Conservation (phyloP, 2,113 vertebrate species). For the Eretmochelys imbricata region DNA sequence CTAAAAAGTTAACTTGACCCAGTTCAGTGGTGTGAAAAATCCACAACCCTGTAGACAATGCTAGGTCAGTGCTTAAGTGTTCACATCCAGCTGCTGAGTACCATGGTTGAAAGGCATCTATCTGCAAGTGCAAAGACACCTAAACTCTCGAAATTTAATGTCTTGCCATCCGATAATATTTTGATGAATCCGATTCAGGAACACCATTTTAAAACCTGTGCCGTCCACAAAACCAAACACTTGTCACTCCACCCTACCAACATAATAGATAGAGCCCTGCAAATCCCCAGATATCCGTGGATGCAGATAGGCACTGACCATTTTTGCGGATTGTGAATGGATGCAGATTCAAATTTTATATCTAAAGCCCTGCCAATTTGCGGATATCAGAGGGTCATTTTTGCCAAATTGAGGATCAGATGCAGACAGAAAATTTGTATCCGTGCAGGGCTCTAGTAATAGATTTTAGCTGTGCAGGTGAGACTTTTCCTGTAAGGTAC, state of each 20-base stretch:
- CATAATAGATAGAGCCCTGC: background rate
- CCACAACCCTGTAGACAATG: background rate
- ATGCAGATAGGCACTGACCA: too few relatives aligned
- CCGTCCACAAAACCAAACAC: background rate
- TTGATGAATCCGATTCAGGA: background rate
- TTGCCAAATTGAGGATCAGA: too few relatives aligned
- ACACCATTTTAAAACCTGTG: background rate
- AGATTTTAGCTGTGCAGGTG: background rate
- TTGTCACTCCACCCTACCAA: background rate
- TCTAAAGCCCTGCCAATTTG: too few relatives aligned
- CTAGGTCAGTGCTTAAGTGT: background rate
- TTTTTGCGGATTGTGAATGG: too few relatives aligned
- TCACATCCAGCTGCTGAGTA: background rate
- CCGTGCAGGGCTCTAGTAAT: too few relatives aligned
- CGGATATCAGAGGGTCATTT: too few relatives aligned
- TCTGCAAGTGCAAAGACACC: background rate
- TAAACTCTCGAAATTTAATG: background rate
- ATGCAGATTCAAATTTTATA: too few relatives aligned
- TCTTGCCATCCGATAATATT: background rate
- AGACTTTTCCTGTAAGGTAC: background rate
- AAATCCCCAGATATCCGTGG: too few relatives aligned
- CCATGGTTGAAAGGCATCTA: background rate
- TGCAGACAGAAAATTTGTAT: too few relatives aligned
- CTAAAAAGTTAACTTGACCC: background rate
- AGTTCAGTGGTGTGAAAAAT: background rate